Evolutionary conservation across 2,113 vertebrate genomes (phyloP).

Genomic region (Salvelinus sp.): DNA sequence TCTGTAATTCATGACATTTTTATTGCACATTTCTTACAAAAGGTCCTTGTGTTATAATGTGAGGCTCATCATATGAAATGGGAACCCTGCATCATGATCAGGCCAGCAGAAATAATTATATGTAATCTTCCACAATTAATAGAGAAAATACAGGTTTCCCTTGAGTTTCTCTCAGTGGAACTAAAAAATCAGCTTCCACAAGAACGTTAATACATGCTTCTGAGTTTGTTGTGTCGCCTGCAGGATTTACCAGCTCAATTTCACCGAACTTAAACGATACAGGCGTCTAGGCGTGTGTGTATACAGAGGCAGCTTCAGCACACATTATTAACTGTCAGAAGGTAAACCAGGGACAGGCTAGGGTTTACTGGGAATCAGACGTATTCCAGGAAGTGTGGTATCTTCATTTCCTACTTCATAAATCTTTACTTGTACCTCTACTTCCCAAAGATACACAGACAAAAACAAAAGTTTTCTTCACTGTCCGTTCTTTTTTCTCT

Average conservation of each 20-base stretch:
- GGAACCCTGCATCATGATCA: neutral
- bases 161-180: neutral
- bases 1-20: neutral
- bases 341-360: neutral
- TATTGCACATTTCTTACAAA: neutral
- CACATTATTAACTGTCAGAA: slow-evolving; percentile 7
- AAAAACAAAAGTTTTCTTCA: neutral
- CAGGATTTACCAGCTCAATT: slow-evolving; percentile 1
- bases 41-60: neutral
- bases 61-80: neutral
- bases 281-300: neutral
- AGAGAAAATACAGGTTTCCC: neutral
- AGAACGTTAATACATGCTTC: neutral
- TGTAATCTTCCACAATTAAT: neutral
- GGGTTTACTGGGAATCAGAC: neutral
- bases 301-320: neutral
- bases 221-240: neutral
- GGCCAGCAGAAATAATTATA: neutral
- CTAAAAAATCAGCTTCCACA: neutral
- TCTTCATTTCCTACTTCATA: slow-evolving; percentile 5
- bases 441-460: neutral
- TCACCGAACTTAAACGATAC: neutral
- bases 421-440: neutral
- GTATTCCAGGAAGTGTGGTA: neutral
- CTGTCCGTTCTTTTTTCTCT: no score